These are phyloP conservation scores for Jordanella pulchra DNA, from an alignment of 2,797 vertebrate species.

Conservation along the genomic window DNA sequence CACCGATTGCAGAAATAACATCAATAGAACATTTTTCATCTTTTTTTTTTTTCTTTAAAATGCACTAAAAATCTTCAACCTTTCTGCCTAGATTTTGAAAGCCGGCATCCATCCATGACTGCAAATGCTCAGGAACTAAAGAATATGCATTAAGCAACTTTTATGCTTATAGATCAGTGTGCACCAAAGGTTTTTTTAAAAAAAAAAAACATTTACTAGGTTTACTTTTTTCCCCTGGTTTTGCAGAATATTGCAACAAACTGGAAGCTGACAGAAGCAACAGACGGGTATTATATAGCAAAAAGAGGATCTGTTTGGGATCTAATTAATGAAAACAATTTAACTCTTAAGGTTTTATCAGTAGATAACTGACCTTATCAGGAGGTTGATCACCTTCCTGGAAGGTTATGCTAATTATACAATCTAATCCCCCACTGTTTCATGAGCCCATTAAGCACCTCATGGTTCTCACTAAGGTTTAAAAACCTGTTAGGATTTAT, in stretches of 20 bases:
- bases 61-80: too few species aligned
- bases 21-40: too few species aligned
- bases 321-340: background rate
- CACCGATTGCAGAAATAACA: too few species aligned
- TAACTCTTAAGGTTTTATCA: too few species aligned
- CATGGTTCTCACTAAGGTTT: background rate
- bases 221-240: background rate
- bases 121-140: background rate
- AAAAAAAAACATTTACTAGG: too few species aligned
- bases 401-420: conserved; percentile 51
- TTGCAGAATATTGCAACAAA: background rate
- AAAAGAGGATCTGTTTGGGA: background rate
- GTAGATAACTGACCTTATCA: conserved; percentile 35
- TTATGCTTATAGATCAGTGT: background rate
- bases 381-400: conserved; percentile 46
- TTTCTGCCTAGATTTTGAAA: background rate
- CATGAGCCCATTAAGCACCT: conserved; percentile 29
- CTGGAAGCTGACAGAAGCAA: background rate
- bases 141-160: background rate
- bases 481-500: background rate
- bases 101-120: background rate
- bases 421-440: conserved; percentile 38
- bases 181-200: background rate
- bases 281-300: too few species aligned
- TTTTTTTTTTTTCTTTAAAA: background rate